Percentiles rank a stretch among this genome's conserved stretches.
Conservation (phyloP, 2,113 vertebrate genomes). For the Leucopternis melanops region DNA sequence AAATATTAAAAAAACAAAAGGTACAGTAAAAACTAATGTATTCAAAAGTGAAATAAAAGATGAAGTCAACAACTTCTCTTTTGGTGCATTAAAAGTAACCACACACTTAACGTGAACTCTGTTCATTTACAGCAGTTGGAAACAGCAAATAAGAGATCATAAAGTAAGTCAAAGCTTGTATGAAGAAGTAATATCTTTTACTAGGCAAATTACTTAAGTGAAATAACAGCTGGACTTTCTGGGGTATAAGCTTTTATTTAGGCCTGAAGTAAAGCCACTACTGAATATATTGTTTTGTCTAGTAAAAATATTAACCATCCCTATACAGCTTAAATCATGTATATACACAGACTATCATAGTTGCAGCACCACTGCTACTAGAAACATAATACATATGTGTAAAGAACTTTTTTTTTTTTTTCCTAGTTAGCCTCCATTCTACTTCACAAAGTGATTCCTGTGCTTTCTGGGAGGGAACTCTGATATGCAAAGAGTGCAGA, state of each 20-base stretch:
- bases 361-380: background rate
- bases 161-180: background rate
- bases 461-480: background rate
- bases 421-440: background rate
- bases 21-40: background rate
- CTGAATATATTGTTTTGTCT: background rate
- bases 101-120: background rate
- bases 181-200: background rate
- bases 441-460: background rate
- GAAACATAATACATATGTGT: background rate
- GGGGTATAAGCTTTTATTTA: background rate
- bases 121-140: background rate
- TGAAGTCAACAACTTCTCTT: background rate
- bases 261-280: background rate
- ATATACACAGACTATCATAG: background rate
- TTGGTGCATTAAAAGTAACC: background rate
- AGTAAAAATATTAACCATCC: background rate
- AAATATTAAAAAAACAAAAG: background rate
- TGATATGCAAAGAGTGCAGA: background rate
- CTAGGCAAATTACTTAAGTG: background rate
- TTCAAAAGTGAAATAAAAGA: background rate
- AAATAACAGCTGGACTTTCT: constrained; percentile 18
- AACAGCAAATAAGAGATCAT: background rate
- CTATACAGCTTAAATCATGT: background rate
- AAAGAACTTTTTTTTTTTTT: background rate